Conservation (phyloP, 2,113 vertebrate species). For the Thunnus maccoyii region DNA sequence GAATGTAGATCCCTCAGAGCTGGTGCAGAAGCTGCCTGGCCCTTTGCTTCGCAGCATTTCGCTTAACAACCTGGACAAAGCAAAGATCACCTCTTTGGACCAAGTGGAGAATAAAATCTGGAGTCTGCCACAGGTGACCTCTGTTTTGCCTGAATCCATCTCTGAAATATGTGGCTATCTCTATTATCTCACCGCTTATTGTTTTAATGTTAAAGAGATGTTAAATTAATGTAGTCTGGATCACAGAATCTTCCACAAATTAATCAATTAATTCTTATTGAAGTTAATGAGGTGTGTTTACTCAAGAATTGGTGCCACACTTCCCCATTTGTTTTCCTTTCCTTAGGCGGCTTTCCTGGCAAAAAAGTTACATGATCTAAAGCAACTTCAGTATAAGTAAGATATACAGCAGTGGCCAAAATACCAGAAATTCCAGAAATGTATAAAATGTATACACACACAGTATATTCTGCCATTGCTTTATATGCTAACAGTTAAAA, state of each 20-base stretch:
- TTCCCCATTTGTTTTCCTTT: neutral
- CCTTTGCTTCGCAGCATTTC: slow-evolving; percentile 67
- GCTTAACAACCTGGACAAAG: slow-evolving; percentile 62
- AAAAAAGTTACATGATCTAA: slow-evolving; percentile 28
- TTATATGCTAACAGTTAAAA: slow-evolving; percentile 5
- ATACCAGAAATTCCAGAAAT: neutral
- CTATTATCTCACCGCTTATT: too few relatives aligned
- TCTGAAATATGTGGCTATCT: too few relatives aligned
- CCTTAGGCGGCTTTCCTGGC: slow-evolving; percentile 74
- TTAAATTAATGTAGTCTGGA: neutral
- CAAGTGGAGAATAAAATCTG: slow-evolving; percentile 66
- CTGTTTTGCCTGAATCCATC: neutral
- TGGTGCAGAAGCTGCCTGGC: slow-evolving; percentile 62
- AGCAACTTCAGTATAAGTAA: slow-evolving; percentile 57
- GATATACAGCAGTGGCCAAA: neutral
- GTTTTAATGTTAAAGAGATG: too few relatives aligned
- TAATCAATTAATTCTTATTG: neutral
- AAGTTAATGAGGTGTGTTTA: neutral
- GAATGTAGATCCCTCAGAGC: slow-evolving; percentile 39
- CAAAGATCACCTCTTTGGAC: slow-evolving; percentile 64
- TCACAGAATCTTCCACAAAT: neutral
- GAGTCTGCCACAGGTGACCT: slow-evolving; percentile 75
- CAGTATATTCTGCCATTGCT: neutral
- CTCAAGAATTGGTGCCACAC: neutral
- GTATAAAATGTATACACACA: too few relatives aligned